A percentile compares a stretch with the other conserved stretches of the same genome.
Evolutionary conservation across 2,113 vertebrate genomes (phyloP).

Genomic region (Chaetops frenatus): DNA sequence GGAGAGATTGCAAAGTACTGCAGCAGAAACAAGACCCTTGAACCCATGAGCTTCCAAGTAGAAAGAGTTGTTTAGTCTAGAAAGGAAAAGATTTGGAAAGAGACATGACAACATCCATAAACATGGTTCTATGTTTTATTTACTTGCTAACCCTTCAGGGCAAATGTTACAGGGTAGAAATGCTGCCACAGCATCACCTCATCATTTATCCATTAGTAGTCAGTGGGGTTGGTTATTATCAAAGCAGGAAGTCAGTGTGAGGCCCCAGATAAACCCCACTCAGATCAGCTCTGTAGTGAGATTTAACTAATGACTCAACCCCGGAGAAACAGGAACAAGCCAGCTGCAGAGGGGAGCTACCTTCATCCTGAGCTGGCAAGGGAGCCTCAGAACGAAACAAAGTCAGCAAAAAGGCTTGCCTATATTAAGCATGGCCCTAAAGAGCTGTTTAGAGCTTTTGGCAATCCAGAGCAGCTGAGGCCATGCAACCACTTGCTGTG

Average conservation of each 20-base stretch:
- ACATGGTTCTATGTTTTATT: background rate
- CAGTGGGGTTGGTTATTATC: background rate
- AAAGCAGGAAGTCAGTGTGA: background rate
- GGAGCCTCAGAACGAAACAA: background rate
- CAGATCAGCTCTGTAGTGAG: background rate
- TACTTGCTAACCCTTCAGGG: background rate
- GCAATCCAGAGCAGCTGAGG: background rate
- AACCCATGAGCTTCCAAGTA: background rate
- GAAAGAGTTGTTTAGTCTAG: constrained; percentile 18
- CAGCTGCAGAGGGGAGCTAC: background rate
- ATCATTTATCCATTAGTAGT: background rate
- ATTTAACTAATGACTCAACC: background rate
- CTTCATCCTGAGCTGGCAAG: background rate
- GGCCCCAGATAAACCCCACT: background rate
- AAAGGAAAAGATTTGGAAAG: background rate
- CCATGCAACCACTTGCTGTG: background rate
- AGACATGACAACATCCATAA: background rate
- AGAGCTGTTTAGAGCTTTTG: background rate
- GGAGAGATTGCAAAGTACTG: background rate
- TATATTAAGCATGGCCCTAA: background rate
- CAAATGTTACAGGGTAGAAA: background rate
- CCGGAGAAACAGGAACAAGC: background rate
- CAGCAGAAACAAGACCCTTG: background rate
- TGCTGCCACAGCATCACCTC: background rate
- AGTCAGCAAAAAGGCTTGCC: background rate